Evolutionary conservation across 2,888 invertebrate genomes (phyloP).

Genomic region (Rhaphigaster nebulosa): DNA sequence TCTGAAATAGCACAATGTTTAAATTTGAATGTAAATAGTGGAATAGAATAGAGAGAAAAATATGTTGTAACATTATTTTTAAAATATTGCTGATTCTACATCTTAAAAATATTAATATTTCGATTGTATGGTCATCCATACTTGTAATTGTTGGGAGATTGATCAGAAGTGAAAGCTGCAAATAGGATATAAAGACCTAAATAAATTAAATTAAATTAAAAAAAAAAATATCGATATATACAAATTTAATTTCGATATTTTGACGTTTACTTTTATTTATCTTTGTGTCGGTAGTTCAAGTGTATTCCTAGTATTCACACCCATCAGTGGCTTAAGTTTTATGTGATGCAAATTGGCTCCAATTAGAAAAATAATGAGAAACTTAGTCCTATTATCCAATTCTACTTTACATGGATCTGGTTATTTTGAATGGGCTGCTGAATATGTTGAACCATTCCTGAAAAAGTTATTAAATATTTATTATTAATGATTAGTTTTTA

Average conservation of each 20-base stretch:
- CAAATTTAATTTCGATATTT: not conserved
- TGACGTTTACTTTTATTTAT: not conserved
- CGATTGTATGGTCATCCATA: too few species aligned
- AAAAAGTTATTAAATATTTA: conserved; percentile 69
- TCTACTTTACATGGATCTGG: conserved; percentile 78
- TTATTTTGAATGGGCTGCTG: conserved; percentile 77
- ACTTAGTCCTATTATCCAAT: conserved; percentile 78
- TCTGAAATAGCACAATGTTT: not conserved
- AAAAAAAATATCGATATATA: not conserved
- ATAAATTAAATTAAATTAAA: not conserved
- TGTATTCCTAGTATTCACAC: not conserved
- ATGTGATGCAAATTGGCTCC: not conserved
- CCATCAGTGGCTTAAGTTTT: not conserved
- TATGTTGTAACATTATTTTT: too few species aligned
- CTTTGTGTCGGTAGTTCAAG: not conserved
- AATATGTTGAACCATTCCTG: conserved; percentile 75
- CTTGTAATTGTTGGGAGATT: not conserved
- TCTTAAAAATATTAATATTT: too few species aligned
- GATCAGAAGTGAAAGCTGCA: not conserved
- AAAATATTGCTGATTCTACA: too few species aligned
- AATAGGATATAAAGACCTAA: not conserved
- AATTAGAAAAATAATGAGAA: conserved; percentile 68
- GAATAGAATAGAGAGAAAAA: too few species aligned
- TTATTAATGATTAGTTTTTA: not conserved
- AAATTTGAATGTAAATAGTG: too few species aligned